Percentiles rank a stretch among this genome's conserved stretches.
These are phyloP conservation scores for Sebastolobus altivelis DNA, from an alignment of 2,797 vertebrate genomes.

Conservation along the genomic window DNA sequence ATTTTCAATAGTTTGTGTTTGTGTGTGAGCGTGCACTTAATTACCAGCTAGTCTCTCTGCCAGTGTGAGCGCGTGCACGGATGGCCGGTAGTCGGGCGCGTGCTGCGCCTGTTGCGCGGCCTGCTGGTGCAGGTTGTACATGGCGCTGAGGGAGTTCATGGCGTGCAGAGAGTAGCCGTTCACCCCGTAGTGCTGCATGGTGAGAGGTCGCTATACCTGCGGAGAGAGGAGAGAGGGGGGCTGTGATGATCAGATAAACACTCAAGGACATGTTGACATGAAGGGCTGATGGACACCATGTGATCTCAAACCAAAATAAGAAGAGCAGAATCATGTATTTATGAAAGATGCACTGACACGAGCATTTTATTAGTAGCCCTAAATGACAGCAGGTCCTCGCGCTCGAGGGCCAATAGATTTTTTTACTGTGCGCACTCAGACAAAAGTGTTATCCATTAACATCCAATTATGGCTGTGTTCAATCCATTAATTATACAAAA, in stretches of 20 bases:
- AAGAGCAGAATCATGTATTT: neutral
- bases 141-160: slow-evolving; percentile 97
- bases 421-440: slow-evolving; percentile 73
- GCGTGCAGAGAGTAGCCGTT: slow-evolving; percentile 97
- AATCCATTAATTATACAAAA: slow-evolving; percentile 98
- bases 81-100: slow-evolving; percentile 94
- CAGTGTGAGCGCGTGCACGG: slow-evolving; percentile 95
- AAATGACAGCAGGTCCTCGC: slow-evolving; percentile 34
- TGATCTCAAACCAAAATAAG: neutral
- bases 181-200: slow-evolving; percentile 98
- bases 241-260: neutral
- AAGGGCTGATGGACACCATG: neutral
- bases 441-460: slow-evolving; percentile 97
- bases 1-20: too few species aligned
- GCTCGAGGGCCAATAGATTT: slow-evolving; percentile 67
- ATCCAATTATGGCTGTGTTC: slow-evolving; percentile 94
- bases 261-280: neutral
- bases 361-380: slow-evolving; percentile 11
- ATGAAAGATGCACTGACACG: neutral
- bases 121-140: slow-evolving; percentile 99
- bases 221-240: neutral
- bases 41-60: slow-evolving; percentile 99
- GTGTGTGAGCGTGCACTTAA: slow-evolving; percentile 73
- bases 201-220: slow-evolving; percentile 68
- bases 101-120: slow-evolving; percentile 98